phyloP scores from a whole-genome alignment of 1,140 invertebrate genomes.

The Eriosoma lanigerum region DNA sequence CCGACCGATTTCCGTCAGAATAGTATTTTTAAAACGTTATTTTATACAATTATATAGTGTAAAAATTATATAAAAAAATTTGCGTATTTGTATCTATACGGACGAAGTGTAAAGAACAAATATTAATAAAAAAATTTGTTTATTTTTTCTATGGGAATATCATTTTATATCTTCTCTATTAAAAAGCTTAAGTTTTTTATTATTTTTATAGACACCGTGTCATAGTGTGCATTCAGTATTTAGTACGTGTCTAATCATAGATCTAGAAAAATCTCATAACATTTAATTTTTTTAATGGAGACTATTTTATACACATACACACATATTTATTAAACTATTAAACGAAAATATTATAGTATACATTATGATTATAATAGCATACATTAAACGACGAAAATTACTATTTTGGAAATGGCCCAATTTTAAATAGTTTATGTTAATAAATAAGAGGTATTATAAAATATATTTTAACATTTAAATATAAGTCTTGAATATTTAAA shows the following conservation, averaged over 20 bases:
- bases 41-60: background rate
- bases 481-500: background rate
- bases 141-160: conserved; percentile 25
- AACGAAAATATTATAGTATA: background rate
- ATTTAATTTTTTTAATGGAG: conserved; percentile 17
- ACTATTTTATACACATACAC: background rate
- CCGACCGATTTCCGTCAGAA: conserved; percentile 2
- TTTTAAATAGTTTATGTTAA: background rate
- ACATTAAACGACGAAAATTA: background rate
- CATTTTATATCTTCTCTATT: background rate
- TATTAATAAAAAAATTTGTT: conserved; percentile 11
- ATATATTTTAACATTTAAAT: too few relatives aligned
- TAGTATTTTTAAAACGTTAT: conserved; percentile 18
- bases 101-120: background rate
- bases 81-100: background rate
- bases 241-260: conserved; percentile 44
- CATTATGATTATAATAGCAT: background rate
- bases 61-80: conserved; percentile 1
- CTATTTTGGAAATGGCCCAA: conserved; percentile 16
- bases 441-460: background rate
- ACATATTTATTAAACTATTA: background rate
- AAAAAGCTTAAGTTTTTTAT: background rate
- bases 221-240: background rate
- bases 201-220: conserved; percentile 5
- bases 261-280: conserved; percentile 9